A percentile compares a stretch with the other conserved stretches of the same genome.
Conservation (phyloP, 1,140 invertebrate species). For the Sipha flava region DNA sequence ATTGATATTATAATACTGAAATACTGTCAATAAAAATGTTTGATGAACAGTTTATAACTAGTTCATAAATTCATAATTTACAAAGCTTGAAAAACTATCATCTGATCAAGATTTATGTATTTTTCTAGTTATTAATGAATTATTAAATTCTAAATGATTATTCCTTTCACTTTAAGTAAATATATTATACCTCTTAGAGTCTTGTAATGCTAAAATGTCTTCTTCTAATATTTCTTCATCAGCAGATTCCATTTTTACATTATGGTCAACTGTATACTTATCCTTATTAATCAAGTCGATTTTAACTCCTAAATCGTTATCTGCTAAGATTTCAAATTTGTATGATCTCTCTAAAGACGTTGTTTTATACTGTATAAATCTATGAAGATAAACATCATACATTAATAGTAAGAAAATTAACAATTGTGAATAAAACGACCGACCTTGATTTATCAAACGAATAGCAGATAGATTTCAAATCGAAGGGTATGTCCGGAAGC, state of each 20-base stretch:
- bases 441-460: constrained; percentile 86
- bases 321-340: constrained; percentile 92
- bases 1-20: too few relatives aligned
- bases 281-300: constrained; percentile 95
- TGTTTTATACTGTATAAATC: constrained; percentile 95
- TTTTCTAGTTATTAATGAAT: too few relatives aligned
- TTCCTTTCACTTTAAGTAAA: not conserved
- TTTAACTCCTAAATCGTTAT: constrained; percentile 91
- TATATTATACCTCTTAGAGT: constrained; percentile 70
- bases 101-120: too few relatives aligned
- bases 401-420: not conserved
- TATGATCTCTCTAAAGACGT: constrained; percentile 86
- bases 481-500: constrained; percentile 95
- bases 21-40: too few relatives aligned
- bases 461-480: constrained; percentile 94
- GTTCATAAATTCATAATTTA: too few relatives aligned
- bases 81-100: too few relatives aligned
- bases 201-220: constrained; percentile 76
- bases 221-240: constrained; percentile 91
- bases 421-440: constrained; percentile 32
- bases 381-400: constrained; percentile 40
- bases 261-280: constrained; percentile 72
- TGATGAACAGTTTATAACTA: too few relatives aligned
- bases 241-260: constrained; percentile 67
- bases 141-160: not conserved